Evolutionary conservation across 1,140 invertebrate genomes (phyloP).

Genomic region (Elymnias hypermnestra): DNA sequence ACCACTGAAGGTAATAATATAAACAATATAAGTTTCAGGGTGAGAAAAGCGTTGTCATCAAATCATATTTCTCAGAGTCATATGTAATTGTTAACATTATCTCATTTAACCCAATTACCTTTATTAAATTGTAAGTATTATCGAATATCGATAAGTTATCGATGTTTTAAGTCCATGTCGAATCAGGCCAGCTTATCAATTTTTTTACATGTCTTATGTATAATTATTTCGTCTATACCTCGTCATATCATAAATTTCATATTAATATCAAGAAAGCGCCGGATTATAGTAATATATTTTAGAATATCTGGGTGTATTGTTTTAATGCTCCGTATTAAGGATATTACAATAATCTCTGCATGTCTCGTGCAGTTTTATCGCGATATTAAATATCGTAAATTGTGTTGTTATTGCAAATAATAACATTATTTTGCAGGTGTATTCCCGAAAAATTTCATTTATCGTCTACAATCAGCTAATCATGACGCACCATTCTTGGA

Average conservation of each 20-base stretch:
- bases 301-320: too few species aligned
- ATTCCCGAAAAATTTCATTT: too few species aligned
- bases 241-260: neutral
- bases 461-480: too few species aligned
- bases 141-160: slow-evolving; percentile 19
- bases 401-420: too few species aligned
- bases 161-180: slow-evolving; percentile 19
- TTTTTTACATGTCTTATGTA: slow-evolving; percentile 17
- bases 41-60: neutral
- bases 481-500: too few species aligned
- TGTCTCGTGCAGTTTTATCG: too few species aligned
- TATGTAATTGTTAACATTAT: slow-evolving; percentile 9
- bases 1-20: too few species aligned
- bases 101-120: slow-evolving; percentile 49
- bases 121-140: slow-evolving; percentile 28
- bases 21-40: neutral
- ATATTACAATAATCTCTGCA: too few species aligned
- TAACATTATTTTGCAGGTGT: too few species aligned
- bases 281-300: neutral
- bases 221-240: slow-evolving; percentile 1
- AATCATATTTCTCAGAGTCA: neutral
- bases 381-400: too few species aligned
- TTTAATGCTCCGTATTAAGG: too few species aligned
- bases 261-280: slow-evolving; percentile 2
- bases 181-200: slow-evolving; percentile 32